These are phyloP conservation scores for Microdon myrmicae DNA, from an alignment of 2,888 invertebrate species.

Conservation along the genomic window DNA sequence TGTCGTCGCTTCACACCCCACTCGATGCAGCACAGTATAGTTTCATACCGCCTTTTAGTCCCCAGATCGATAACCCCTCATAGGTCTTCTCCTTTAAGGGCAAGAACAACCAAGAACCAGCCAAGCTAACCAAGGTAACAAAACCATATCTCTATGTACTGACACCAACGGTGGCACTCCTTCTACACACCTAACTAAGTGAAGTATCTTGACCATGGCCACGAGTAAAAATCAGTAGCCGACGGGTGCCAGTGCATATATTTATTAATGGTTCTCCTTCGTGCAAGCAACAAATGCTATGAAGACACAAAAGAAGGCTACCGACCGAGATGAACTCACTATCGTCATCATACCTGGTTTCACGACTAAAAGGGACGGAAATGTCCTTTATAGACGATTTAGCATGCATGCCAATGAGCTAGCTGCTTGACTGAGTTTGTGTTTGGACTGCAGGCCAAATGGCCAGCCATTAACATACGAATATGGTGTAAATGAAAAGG, in stretches of 20 bases:
- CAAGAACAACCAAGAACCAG: not conserved
- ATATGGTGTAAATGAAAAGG: constrained; percentile 52
- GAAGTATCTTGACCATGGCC: constrained; percentile 38
- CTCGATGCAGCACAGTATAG: constrained; percentile 9
- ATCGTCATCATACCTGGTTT: constrained; percentile 16
- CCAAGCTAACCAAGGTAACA: constrained; percentile 20
- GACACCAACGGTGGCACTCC: constrained; percentile 40
- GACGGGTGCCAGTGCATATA: constrained; percentile 49
- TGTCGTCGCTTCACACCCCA: constrained; percentile 11
- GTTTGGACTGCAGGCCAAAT: constrained; percentile 50
- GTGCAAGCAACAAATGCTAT: constrained; percentile 28
- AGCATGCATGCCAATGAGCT: constrained; percentile 51
- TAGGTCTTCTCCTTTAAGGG: constrained; percentile 33
- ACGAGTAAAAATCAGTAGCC: constrained; percentile 51
- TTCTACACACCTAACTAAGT: constrained; percentile 27
- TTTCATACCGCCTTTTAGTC: not conserved
- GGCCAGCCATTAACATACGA: constrained; percentile 51
- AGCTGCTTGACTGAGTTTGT: constrained; percentile 11
- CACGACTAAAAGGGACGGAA: constrained; percentile 45
- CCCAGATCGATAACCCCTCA: constrained; percentile 47
- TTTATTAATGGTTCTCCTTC: constrained; percentile 50
- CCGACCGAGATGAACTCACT: constrained; percentile 7
- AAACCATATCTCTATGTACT: constrained; percentile 48
- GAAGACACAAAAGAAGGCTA: constrained; percentile 1
- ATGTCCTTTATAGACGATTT: constrained; percentile 52